Conservation (phyloP, 2,113 vertebrate species). For the Caranx melampygus region DNA sequence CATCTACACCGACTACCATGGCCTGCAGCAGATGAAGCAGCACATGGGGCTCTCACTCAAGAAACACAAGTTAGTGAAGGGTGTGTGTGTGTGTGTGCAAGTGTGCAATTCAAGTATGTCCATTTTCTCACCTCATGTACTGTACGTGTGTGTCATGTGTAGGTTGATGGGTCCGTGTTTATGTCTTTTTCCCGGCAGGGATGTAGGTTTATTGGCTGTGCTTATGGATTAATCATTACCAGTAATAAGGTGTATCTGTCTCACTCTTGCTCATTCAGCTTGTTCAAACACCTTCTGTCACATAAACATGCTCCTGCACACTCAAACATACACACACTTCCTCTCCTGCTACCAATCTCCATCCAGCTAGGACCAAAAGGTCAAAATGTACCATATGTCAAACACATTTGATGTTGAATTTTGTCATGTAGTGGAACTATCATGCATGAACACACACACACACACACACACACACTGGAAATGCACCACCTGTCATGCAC, state of each 20-base stretch:
- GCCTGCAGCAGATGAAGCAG: conserved; percentile 98
- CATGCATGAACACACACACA: not conserved
- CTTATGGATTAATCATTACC: conserved; percentile 64
- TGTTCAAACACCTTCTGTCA: conserved; percentile 41
- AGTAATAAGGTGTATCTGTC: conserved; percentile 56
- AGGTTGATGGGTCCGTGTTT: not conserved
- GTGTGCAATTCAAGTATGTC: not conserved
- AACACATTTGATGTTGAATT: not conserved
- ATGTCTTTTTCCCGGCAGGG: conserved; percentile 10
- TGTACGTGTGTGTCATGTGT: not conserved
- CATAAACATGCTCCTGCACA: conserved; percentile 1
- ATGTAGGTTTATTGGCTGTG: conserved; percentile 38
- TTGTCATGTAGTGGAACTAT: not conserved
- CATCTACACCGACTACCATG: conserved; percentile 98
- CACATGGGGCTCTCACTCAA: conserved; percentile 98
- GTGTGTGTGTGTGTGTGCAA: not conserved
- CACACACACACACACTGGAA: not conserved
- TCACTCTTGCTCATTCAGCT: conserved; percentile 47
- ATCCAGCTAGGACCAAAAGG: conserved; percentile 1
- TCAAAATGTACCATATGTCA: conserved; percentile 19
- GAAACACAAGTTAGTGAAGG: conserved; percentile 91
- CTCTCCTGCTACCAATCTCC: not conserved
- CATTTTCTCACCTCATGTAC: not conserved
- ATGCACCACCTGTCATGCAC: conserved; percentile 38
- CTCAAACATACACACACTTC: not conserved